Percentiles rank a stretch among this genome's conserved stretches.
Conservation (phyloP, 1,140 invertebrate species). For the Halesus radiatus region DNA sequence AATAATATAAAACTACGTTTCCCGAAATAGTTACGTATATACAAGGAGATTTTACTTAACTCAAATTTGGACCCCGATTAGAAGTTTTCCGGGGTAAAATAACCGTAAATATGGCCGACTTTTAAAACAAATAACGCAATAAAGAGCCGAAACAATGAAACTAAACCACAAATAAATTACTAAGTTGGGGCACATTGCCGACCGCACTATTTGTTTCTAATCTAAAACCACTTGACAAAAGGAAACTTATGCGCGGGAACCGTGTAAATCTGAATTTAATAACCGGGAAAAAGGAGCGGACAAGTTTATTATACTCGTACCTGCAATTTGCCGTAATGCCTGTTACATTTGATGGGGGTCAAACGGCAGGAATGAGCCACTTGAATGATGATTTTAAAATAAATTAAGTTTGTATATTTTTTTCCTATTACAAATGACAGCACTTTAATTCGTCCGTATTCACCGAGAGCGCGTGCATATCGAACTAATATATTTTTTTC, state of each 20-base stretch:
- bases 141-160: slow-evolving; percentile 29
- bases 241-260: slow-evolving; percentile 3
- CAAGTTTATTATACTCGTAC: slow-evolving; percentile 34
- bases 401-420: too few species aligned
- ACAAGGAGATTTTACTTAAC: too few species aligned
- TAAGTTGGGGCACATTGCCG: slow-evolving; percentile 20
- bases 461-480: too few species aligned
- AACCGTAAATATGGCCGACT: too few species aligned
- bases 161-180: slow-evolving; percentile 29
- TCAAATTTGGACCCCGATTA: too few species aligned
- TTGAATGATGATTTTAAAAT: too few species aligned
- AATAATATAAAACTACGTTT: too few species aligned
- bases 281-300: slow-evolving; percentile 35
- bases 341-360: slow-evolving; percentile 39
- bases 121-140: neutral
- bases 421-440: too few species aligned
- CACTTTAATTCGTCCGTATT: too few species aligned
- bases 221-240: slow-evolving; percentile 28
- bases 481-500: too few species aligned
- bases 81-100: too few species aligned
- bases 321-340: slow-evolving; percentile 41
- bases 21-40: too few species aligned
- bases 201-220: slow-evolving; percentile 39
- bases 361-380: slow-evolving; percentile 19
- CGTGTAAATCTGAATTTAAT: slow-evolving; percentile 41